phyloP scores from a whole-genome alignment of 2,888 invertebrate species.

The Drosophila eohydei region DNA sequence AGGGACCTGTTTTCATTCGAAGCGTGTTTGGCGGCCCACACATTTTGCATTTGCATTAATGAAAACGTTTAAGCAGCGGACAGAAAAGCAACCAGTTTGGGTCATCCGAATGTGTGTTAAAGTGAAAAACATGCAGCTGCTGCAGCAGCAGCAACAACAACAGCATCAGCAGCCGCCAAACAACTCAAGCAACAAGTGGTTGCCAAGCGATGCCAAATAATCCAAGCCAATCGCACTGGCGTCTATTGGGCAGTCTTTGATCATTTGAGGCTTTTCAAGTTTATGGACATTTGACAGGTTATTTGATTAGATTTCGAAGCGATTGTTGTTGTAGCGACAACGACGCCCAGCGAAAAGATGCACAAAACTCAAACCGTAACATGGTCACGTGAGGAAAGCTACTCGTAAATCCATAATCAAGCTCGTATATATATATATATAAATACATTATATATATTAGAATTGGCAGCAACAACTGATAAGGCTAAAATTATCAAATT shows the following conservation, averaged over 20 bases:
- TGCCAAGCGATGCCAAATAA: slow-evolving; percentile 16
- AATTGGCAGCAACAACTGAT: not conserved
- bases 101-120: slow-evolving; percentile 51
- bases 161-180: not conserved
- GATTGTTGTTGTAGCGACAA: slow-evolving; percentile 31
- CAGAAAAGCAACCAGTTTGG: slow-evolving; percentile 54
- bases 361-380: not conserved
- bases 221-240: slow-evolving; percentile 14
- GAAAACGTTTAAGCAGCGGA: slow-evolving; percentile 52
- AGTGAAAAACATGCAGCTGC: slow-evolving; percentile 55
- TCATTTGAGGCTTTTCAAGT: slow-evolving; percentile 42
- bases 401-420: not conserved
- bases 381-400: not conserved
- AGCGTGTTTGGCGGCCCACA: slow-evolving; percentile 55
- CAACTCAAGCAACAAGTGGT: not conserved
- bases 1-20: slow-evolving; percentile 47
- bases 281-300: slow-evolving; percentile 49
- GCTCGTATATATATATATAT: not conserved
- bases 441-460: not conserved
- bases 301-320: slow-evolving; percentile 43
- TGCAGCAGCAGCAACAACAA: slow-evolving; percentile 6
- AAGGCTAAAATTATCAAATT: not conserved
- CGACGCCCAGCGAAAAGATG: slow-evolving; percentile 9
- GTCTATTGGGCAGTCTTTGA: slow-evolving; percentile 18
- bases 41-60: slow-evolving; percentile 53